Evolutionary conservation across 2,888 invertebrate genomes (phyloP).

Genomic region (Drosophila imparisetae): DNA sequence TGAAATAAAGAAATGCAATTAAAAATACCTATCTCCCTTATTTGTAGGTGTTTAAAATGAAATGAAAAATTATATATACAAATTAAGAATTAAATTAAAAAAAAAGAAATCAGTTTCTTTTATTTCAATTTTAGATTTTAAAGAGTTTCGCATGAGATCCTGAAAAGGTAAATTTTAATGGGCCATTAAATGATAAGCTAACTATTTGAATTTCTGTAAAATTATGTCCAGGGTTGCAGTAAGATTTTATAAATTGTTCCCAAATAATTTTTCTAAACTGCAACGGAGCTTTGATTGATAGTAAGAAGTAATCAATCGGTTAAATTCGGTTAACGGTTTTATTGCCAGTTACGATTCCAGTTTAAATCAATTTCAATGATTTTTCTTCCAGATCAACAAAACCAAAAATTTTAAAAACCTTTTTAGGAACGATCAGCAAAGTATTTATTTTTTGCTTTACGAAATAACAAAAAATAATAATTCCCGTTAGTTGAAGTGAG

Average conservation of each 20-base stretch:
- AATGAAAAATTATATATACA: background rate
- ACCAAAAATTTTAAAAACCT: background rate
- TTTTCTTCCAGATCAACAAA: background rate
- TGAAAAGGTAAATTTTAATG: background rate
- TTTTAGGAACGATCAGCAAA: constrained; percentile 8
- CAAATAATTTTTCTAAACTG: background rate
- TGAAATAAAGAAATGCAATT: background rate
- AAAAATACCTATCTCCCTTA: background rate
- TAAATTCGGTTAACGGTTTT: background rate
- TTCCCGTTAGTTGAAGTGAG: background rate
- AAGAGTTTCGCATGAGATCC: background rate
- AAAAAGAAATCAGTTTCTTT: background rate
- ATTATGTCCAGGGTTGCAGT: background rate
- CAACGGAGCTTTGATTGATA: background rate
- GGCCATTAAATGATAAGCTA: background rate
- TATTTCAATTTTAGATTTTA: background rate
- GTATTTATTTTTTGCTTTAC: constrained; percentile 7
- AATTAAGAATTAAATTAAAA: background rate
- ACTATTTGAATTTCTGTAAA: background rate
- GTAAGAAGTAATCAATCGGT: background rate
- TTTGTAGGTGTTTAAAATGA: too few species aligned
- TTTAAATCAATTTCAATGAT: background rate
- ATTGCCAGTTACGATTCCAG: background rate
- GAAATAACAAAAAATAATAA: background rate
- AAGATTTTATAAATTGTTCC: too few species aligned